phyloP scores from a whole-genome alignment of 2,113 vertebrate genomes.

The Gopherus evgoodei region DNA sequence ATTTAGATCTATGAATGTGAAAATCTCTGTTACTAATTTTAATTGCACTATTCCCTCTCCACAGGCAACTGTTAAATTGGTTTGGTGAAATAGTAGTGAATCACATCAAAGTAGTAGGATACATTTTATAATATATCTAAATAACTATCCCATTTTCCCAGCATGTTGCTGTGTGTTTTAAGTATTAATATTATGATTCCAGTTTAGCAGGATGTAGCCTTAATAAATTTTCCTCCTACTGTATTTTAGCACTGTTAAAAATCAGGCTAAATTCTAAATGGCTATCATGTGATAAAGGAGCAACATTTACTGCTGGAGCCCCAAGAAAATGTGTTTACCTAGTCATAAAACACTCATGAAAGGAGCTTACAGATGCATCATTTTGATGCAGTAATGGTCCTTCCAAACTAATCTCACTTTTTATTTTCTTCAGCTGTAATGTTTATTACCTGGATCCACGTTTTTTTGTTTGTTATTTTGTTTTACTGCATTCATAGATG shows the following conservation, averaged over 20 bases:
- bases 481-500: neutral
- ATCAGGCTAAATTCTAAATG: slow-evolving; percentile 84
- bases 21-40: slow-evolving; percentile 88
- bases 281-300: slow-evolving; percentile 84
- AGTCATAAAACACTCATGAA: slow-evolving; percentile 83
- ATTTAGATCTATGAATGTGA: slow-evolving; percentile 84
- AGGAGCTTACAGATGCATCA: slow-evolving; percentile 81
- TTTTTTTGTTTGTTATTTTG: slow-evolving; percentile 55
- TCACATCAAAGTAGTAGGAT: slow-evolving; percentile 84
- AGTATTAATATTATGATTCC: slow-evolving; percentile 86
- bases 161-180: slow-evolving; percentile 85
- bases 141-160: slow-evolving; percentile 89
- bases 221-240: slow-evolving; percentile 82
- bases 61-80: slow-evolving; percentile 86
- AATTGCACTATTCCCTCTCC: slow-evolving; percentile 86
- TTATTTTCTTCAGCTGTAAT: slow-evolving; percentile 67
- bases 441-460: slow-evolving; percentile 78
- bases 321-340: slow-evolving; percentile 77
- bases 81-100: slow-evolving; percentile 86
- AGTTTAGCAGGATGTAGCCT: slow-evolving; percentile 82
- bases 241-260: slow-evolving; percentile 82
- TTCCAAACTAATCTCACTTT: slow-evolving; percentile 78
- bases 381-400: slow-evolving; percentile 81
- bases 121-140: slow-evolving; percentile 89
- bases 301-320: slow-evolving; percentile 82